Conservation (phyloP, 2,888 invertebrate species). For the Lithophane leautieri region DNA sequence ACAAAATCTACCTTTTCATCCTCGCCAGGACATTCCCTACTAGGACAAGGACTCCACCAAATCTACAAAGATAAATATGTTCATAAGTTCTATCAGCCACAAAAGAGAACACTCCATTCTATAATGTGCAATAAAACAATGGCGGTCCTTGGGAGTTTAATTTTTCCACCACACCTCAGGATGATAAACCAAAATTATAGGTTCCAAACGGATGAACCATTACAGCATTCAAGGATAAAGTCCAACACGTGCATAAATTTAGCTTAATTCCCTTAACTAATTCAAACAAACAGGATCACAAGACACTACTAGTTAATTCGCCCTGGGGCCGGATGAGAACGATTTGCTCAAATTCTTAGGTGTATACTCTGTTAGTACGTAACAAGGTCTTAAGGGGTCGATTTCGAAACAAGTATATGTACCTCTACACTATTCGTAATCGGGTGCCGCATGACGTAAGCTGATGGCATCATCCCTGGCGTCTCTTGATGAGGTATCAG, state of each 20-base stretch:
- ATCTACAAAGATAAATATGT: constrained; percentile 86
- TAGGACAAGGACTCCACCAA: constrained; percentile 96
- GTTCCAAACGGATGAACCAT: constrained; percentile 57
- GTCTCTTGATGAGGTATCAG: constrained; percentile 95
- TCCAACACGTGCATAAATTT: constrained; percentile 80
- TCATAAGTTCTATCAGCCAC: not conserved
- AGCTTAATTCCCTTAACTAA: constrained; percentile 86
- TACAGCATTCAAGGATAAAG: constrained; percentile 69
- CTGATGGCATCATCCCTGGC: constrained; percentile 93
- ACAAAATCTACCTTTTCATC: constrained; percentile 93
- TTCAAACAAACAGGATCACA: constrained; percentile 82
- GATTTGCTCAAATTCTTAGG: constrained; percentile 90
- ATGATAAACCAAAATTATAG: constrained; percentile 47
- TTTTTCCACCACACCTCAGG: constrained; percentile 17
- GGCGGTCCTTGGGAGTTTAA: not conserved
- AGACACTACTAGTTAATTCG: constrained; percentile 86
- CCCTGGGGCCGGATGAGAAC: constrained; percentile 87
- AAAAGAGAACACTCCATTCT: not conserved
- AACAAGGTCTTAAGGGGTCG: constrained; percentile 77
- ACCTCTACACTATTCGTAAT: constrained; percentile 93
- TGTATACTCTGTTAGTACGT: constrained; percentile 81
- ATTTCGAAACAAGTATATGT: constrained; percentile 77
- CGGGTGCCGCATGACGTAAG: constrained; percentile 94
- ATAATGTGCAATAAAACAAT: constrained; percentile 2
- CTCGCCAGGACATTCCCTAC: constrained; percentile 94